A percentile compares a stretch with the other conserved stretches of the same genome.
Conservation (phyloP, 2,113 vertebrate species). For the Malaclemys terrapin region DNA sequence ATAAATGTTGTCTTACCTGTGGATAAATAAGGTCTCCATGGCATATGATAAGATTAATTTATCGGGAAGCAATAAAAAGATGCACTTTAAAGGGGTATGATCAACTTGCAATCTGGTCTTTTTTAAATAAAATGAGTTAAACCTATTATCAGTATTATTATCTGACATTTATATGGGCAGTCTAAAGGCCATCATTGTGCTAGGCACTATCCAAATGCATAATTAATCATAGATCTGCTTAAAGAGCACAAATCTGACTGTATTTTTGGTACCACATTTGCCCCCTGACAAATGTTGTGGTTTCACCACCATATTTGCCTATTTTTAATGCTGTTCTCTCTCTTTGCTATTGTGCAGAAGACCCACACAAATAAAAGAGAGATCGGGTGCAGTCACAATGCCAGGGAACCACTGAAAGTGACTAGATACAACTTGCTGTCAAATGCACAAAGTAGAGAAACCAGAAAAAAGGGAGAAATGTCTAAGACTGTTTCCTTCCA, state of each 20-base stretch:
- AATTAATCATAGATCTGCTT: accelerated
- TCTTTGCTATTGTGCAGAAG: background rate
- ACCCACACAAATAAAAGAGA: background rate
- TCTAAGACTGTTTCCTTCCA: conserved; percentile 43
- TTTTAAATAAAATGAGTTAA: background rate
- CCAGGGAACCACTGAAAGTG: background rate
- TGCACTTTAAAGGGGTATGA: background rate
- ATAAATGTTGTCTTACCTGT: conserved; percentile 46
- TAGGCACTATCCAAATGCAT: background rate
- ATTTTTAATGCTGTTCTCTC: background rate
- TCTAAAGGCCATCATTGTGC: accelerated
- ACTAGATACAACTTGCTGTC: background rate
- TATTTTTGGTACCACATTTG: background rate
- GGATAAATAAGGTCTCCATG: conserved; percentile 44
- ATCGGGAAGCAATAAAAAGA: conserved; percentile 33
- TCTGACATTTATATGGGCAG: background rate
- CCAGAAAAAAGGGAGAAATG: background rate
- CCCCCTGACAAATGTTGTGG: background rate
- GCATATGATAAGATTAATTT: conserved; percentile 44
- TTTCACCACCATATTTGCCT: background rate
- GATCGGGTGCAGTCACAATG: accelerated
- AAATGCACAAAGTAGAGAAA: background rate
- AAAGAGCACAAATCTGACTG: background rate
- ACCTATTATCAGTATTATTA: background rate
- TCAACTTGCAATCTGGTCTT: background rate